phyloP scores from a whole-genome alignment of 2,888 invertebrate species.

The Zonitis immaculata region DNA sequence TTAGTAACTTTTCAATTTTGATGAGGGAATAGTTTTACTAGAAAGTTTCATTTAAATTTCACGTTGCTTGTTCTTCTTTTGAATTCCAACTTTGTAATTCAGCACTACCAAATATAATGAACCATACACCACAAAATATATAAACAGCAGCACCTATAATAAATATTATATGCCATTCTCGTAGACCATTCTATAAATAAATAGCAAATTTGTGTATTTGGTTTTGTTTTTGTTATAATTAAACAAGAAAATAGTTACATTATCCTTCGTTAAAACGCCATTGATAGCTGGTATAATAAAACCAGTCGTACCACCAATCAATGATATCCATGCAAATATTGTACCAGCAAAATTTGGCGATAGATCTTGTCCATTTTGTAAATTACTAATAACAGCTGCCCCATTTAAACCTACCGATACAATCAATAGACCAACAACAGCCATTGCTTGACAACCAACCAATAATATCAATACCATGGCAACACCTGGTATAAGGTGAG shows the following conservation, averaged over 20 bases:
- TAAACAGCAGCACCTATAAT: slow-evolving; percentile 39
- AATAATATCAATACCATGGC: slow-evolving; percentile 40
- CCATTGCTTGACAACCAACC: slow-evolving; percentile 24
- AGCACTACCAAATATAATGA: too few species aligned
- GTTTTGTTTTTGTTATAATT: too few species aligned
- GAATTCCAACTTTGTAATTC: too few species aligned
- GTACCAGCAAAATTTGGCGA: slow-evolving; percentile 37
- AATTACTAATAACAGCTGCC: slow-evolving; percentile 31
- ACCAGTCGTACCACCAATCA: slow-evolving; percentile 33
- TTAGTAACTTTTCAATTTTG: too few species aligned
- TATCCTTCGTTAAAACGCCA: slow-evolving; percentile 25
- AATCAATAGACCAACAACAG: slow-evolving; percentile 28
- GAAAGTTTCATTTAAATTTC: too few species aligned
- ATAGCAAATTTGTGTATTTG: too few species aligned
- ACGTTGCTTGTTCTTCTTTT: too few species aligned
- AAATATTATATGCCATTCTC: slow-evolving; percentile 45
- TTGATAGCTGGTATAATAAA: slow-evolving; percentile 32
- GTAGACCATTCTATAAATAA: slow-evolving; percentile 43
- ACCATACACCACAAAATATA: too few species aligned
- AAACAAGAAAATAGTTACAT: slow-evolving; percentile 28
- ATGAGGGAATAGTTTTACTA: too few species aligned
- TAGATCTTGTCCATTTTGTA: slow-evolving; percentile 36
- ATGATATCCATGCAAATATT: slow-evolving; percentile 34
- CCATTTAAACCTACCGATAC: slow-evolving; percentile 34
- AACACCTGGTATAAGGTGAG: slow-evolving; percentile 54